These are phyloP conservation scores for Chrysodeixis includens DNA, from an alignment of 2,888 invertebrate genomes.

Conservation along the genomic window DNA sequence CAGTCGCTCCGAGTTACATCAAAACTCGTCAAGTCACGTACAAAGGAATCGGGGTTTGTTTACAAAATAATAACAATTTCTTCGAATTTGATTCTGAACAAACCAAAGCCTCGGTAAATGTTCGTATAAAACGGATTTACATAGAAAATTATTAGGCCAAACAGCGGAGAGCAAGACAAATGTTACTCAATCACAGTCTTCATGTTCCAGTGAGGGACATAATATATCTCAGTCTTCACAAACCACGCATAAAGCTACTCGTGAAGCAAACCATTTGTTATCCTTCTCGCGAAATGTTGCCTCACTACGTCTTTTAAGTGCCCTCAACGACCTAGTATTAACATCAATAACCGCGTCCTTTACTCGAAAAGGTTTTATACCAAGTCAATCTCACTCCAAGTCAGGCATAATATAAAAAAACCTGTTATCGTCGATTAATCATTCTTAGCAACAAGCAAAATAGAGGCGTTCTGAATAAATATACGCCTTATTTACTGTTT, in stretches of 20 bases:
- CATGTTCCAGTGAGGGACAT: constrained; percentile 50
- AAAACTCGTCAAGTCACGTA: constrained; percentile 10
- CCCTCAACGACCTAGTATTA: constrained; percentile 17
- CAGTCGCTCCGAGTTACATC: constrained; percentile 12
- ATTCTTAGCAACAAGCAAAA: constrained; percentile 26
- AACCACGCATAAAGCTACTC: constrained; percentile 46
- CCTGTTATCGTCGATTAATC: constrained; percentile 34
- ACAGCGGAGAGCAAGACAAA: constrained; percentile 45
- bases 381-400: constrained; percentile 12
- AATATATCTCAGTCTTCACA: constrained; percentile 55
- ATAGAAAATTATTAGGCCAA: constrained; percentile 22
- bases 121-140: constrained; percentile 36
- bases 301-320: constrained; percentile 39
- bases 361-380: constrained; percentile 2
- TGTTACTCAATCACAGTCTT: constrained; percentile 43
- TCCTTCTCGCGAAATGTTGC: constrained; percentile 34
- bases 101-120: constrained; percentile 19
- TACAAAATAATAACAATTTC: not conserved
- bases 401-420: constrained; percentile 7
- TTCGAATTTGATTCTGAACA: not conserved
- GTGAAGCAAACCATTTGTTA: constrained; percentile 53
- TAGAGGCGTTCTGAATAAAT: constrained; percentile 36
- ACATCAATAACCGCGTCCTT: constrained; percentile 16
- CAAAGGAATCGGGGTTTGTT: not conserved
- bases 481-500: constrained; percentile 39